Evolutionary conservation across 2,113 vertebrate genomes (phyloP), one percentile per base, ranked within the genome.

Genomic region (Paraplagusia blochii): DNA sequence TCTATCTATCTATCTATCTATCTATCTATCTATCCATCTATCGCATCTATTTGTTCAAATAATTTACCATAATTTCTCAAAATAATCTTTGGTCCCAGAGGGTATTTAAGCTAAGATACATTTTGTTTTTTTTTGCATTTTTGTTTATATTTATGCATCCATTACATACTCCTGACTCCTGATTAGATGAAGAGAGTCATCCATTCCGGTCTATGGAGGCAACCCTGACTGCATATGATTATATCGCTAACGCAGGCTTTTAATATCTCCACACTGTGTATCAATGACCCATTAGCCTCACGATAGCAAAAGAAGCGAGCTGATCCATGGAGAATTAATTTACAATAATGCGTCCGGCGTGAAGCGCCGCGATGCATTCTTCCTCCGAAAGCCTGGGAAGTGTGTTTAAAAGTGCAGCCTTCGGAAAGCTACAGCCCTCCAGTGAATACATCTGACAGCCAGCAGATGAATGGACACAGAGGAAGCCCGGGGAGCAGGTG

Each of bases 381-480:
- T 42, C 46, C 38, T 53, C 16, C 38, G 58, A 67, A 58, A 64
- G 49, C 50, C 10, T 13, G 15, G n/a, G 17, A 62, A 73, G 60
- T 70, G 63, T 65, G 65, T 82, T 72, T 72, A 53, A 78, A 64
- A 72, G 63, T 42, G 58, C 18, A 8, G 39, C 29, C 50, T 57
- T 75, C 55, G 42, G 72, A 58, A n/a, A 54, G 69, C 55, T 66
- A 57, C 53, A 51, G 58, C 69, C 65, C 74, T 72, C 74, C 49
- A 67, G 72, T 80, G 84, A 81, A 77, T 76, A 64, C 50, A 56
- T 70, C 57, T 86, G 87, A 85, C 85, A 85, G 85, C 46, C 58
- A 48, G 52, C 69, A 85, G 78, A 87, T 83, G 71, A 85, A 87
- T 87, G 74, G 56, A 74, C 62, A 67, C 47, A 69, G 66, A 72